phyloP scores from a whole-genome alignment of 37 sponge, comb jelly and placozoan genomes.

The Oscarella lobularis region DNA sequence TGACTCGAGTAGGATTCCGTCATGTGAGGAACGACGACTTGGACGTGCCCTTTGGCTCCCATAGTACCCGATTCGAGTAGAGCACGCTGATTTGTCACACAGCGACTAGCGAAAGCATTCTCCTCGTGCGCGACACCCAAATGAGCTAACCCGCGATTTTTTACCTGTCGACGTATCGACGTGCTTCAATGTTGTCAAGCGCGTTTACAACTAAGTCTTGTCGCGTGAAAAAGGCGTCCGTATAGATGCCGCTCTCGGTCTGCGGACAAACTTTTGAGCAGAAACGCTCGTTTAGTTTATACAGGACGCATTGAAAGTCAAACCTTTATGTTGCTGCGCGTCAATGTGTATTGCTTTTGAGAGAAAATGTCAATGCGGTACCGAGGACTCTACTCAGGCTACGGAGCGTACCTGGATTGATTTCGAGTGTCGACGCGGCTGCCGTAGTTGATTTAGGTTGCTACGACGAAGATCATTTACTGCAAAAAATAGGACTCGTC shows the following conservation, averaged over 20 bases:
- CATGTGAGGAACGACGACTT: constrained; percentile 80
- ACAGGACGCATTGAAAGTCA: not conserved
- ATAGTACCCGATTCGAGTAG: constrained; percentile 88
- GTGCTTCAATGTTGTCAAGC: constrained; percentile 92
- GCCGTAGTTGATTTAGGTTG: constrained; percentile 73
- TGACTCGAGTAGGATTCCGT: constrained; percentile 96
- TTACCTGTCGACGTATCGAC: constrained; percentile 90
- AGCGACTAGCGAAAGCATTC: constrained; percentile 43
- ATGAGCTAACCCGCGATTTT: not conserved
- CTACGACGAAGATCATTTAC: constrained; percentile 11
- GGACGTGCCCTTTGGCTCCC: constrained; percentile 91
- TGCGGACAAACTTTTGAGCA: constrained; percentile 35
- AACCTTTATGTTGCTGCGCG: constrained; percentile 45
- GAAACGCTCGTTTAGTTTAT: constrained; percentile 1
- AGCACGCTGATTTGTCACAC: constrained; percentile 76
- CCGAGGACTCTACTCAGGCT: not conserved
- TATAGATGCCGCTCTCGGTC: constrained; percentile 54
- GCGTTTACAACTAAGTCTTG: constrained; percentile 76
- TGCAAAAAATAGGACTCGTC: not conserved
- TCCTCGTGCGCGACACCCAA: no score
- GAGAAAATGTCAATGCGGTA: no score
- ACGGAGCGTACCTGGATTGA: constrained; percentile 57
- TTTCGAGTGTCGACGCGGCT: constrained; percentile 49
- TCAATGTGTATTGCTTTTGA: constrained; percentile 29
- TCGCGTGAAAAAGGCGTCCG: constrained; percentile 65